phyloP scores from a whole-genome alignment of 2,113 vertebrate genomes.

The Galemys pyrenaicus region DNA sequence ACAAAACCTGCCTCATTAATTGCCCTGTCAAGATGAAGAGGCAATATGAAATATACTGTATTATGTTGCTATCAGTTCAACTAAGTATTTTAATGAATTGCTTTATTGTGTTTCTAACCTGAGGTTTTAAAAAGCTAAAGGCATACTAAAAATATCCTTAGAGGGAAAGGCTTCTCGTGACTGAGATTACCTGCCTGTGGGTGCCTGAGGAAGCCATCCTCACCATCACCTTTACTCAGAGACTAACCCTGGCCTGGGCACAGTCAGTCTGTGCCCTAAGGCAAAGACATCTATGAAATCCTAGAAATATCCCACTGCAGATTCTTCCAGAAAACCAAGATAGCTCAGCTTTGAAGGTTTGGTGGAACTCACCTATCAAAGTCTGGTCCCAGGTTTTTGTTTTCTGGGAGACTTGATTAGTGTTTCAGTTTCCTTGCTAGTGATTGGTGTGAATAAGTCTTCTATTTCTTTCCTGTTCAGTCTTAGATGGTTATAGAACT shows the following conservation, averaged over 20 bases:
- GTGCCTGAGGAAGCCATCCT: background rate
- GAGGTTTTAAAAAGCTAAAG: conserved; percentile 11
- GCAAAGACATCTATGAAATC: background rate
- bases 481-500: no score
- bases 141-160: background rate
- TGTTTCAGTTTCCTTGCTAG: no score
- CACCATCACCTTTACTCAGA: background rate
- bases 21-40: conserved; percentile 55
- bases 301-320: background rate
- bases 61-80: conserved; percentile 19
- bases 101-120: conserved; percentile 31
- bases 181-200: background rate
- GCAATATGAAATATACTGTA: conserved; percentile 14
- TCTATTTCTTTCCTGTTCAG: no score
- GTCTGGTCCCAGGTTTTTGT: no score
- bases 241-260: background rate
- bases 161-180: background rate
- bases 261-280: background rate
- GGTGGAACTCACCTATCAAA: no score
- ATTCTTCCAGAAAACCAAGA: background rate
- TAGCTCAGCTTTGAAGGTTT: no score
- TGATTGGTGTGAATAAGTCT: no score
- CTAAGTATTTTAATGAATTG: conserved; percentile 61
- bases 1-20: conserved; percentile 43
- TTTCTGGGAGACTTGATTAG: no score